Evolutionary conservation across 2,797 vertebrate genomes (phyloP).

Genomic region (Chelon auratus): DNA sequence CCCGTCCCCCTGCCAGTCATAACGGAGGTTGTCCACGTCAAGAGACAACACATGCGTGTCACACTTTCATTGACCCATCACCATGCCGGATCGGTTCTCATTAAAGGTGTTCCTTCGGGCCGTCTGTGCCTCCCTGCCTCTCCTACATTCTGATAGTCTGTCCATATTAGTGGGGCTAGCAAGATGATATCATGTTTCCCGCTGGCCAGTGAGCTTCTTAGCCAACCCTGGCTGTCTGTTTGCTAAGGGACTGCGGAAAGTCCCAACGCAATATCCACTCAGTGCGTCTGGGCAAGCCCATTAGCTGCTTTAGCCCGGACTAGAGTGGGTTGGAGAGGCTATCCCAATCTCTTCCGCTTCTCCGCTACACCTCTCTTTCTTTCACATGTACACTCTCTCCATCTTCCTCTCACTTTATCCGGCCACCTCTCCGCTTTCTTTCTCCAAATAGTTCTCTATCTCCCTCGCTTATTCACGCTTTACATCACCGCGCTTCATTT

Average conservation of each 20-base stretch:
- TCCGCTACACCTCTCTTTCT: conserved; percentile 39
- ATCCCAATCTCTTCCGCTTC: conserved; percentile 65
- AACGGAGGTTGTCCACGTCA: conserved; percentile 17
- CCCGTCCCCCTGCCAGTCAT: background rate
- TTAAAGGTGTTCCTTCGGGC: conserved; percentile 43
- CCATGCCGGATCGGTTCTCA: conserved; percentile 35
- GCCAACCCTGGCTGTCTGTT: conserved; percentile 72
- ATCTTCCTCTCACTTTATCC: conserved; percentile 54
- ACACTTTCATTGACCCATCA: conserved; percentile 31
- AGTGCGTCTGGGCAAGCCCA: conserved; percentile 78
- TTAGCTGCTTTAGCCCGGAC: conserved; percentile 79
- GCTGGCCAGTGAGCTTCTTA: conserved; percentile 71
- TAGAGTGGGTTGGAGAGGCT: conserved; percentile 69
- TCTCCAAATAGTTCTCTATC: conserved; percentile 46
- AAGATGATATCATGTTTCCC: conserved; percentile 80
- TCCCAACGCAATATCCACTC: conserved; percentile 85
- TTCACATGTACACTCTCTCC: conserved; percentile 34
- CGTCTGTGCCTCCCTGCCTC: conserved; percentile 18
- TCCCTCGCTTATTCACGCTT: conserved; percentile 54
- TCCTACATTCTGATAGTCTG: conserved; percentile 25
- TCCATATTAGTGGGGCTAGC: conserved; percentile 57
- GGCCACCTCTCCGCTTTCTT: conserved; percentile 34
- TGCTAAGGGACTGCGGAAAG: conserved; percentile 78
- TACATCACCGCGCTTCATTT: conserved; percentile 27
- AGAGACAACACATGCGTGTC: conserved; percentile 4